These are phyloP conservation scores for Heliconius ethilla DNA, from an alignment of 2,888 invertebrate species.

Conservation along the genomic window DNA sequence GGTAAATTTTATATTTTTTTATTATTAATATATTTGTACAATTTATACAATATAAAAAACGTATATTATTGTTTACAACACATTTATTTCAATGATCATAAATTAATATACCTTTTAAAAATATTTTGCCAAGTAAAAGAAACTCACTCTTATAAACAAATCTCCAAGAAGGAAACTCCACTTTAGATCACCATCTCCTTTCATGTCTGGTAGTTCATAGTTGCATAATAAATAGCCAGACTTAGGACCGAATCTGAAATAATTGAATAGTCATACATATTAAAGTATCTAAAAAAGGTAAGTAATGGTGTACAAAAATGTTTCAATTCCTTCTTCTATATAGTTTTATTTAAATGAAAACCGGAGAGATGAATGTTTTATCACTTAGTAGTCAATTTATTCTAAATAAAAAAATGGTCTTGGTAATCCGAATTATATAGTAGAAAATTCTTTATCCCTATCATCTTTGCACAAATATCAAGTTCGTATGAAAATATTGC, in stretches of 20 bases:
- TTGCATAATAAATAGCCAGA: constrained; percentile 72
- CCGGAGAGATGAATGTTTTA: no score
- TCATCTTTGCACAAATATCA: no score
- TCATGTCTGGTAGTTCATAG: constrained; percentile 74
- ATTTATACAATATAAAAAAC: no score
- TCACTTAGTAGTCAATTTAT: no score
- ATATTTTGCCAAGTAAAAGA: neutral
- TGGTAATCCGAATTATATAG: no score
- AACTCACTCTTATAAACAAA: constrained; percentile 69
- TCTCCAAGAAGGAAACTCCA: constrained; percentile 76
- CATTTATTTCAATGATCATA: neutral
- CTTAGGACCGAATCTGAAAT: constrained; percentile 70
- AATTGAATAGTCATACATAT: neutral
- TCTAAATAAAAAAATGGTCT: no score
- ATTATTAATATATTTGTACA: neutral
- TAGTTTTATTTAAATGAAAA: no score
- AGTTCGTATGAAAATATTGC: no score
- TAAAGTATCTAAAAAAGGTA: neutral
- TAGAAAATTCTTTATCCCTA: no score
- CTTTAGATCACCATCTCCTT: constrained; percentile 73
- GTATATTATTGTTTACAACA: no score
- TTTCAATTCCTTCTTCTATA: no score
- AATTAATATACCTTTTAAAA: neutral
- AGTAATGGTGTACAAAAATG: no score
- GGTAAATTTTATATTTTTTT: neutral